phyloP scores from a whole-genome alignment of 2,888 invertebrate species.

The Adelognathus sp. region DNA sequence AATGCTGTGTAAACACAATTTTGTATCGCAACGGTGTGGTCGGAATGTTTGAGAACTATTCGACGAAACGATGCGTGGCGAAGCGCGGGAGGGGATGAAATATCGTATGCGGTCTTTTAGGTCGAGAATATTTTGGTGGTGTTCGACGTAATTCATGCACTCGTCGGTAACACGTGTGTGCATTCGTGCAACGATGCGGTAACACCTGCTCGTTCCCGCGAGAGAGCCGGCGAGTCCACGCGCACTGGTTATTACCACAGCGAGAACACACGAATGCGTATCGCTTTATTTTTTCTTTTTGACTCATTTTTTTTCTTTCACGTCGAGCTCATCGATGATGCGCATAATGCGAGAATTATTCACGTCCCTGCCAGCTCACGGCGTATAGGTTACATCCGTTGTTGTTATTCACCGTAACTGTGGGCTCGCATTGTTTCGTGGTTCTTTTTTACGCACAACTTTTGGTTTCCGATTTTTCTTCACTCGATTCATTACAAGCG shows the following conservation, averaged over 20 bases:
- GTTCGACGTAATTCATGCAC: constrained; percentile 45
- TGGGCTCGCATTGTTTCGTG: constrained; percentile 25
- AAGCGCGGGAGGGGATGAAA: background rate
- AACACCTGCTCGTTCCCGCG: constrained; percentile 64
- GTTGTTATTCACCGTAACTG: constrained; percentile 24
- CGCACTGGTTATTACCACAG: constrained; percentile 45
- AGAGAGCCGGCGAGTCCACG: constrained; percentile 1
- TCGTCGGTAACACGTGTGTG: constrained; percentile 55
- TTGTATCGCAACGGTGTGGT: background rate
- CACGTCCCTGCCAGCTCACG: constrained; percentile 39
- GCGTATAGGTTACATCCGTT: constrained; percentile 29
- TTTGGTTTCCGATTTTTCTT: background rate
- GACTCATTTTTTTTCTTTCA: background rate
- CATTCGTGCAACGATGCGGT: constrained; percentile 64
- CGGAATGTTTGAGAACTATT: constrained; percentile 1
- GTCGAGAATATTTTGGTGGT: constrained; percentile 26
- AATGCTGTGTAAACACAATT: background rate
- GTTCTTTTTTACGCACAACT: background rate
- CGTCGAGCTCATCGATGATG: constrained; percentile 35
- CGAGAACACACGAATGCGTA: constrained; percentile 2
- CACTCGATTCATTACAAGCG: background rate
- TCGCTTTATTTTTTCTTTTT: constrained; percentile 16
- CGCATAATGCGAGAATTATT: constrained; percentile 47
- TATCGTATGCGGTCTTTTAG: background rate
- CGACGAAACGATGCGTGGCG: constrained; percentile 7